phyloP scores from a whole-genome alignment of 1,140 invertebrate genomes.

The Elymnias hypermnestra region DNA sequence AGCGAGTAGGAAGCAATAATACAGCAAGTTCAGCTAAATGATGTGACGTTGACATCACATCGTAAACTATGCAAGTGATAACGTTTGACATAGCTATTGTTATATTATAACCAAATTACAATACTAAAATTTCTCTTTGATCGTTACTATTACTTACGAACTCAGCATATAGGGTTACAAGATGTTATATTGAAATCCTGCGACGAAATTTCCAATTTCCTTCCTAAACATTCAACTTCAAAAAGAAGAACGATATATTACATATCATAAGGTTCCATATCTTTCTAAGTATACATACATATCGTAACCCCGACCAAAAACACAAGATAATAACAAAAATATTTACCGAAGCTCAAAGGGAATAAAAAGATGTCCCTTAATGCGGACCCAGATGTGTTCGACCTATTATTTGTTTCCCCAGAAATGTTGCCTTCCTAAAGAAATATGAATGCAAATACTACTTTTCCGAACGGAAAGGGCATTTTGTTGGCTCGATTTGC shows the following conservation, averaged over 20 bases:
- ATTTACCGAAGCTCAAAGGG: constrained; percentile 61
- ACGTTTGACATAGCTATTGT: no score
- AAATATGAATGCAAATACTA: constrained; percentile 70
- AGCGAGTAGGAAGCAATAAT: no score
- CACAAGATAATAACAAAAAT: constrained; percentile 56
- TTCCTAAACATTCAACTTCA: constrained; percentile 2
- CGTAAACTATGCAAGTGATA: no score
- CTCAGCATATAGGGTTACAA: no score
- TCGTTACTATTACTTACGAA: no score
- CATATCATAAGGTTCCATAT: no score
- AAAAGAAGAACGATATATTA: no score
- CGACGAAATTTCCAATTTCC: constrained; percentile 16
- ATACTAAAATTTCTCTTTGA: no score
- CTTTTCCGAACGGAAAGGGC: constrained; percentile 33
- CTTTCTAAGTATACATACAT: constrained; percentile 10
- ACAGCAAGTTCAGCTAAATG: no score
- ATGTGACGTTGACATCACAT: no score
- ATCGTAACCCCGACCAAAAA: constrained; percentile 19
- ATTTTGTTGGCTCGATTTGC: constrained; percentile 34
- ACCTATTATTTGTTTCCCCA: constrained; percentile 65
- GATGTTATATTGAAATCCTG: no score
- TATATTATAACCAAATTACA: no score
- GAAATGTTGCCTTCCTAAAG: constrained; percentile 42
- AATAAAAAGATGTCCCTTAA: constrained; percentile 73
- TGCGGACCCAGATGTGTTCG: constrained; percentile 58